Evolutionary conservation across 1,140 invertebrate genomes (phyloP).

Genomic region (Rhizoglyphus robini): DNA sequence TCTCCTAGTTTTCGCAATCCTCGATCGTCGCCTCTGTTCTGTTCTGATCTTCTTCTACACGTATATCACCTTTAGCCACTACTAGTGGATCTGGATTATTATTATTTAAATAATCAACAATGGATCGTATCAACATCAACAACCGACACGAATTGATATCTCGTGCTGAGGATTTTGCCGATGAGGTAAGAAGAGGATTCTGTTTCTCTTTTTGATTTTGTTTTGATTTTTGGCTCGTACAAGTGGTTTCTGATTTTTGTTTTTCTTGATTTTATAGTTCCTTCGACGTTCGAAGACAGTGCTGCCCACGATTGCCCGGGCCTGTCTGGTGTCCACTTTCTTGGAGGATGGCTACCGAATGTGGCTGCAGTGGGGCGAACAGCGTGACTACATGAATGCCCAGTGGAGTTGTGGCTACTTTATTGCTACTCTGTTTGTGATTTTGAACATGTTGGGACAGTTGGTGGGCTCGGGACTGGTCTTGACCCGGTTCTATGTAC

Average conservation of each 20-base stretch:
- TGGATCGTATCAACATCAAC: slow-evolving; percentile 20
- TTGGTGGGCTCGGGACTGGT: slow-evolving; percentile 91
- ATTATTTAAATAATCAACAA: background rate
- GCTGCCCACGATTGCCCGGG: slow-evolving; percentile 80
- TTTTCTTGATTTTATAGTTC: slow-evolving; percentile 46
- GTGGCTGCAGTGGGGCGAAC: slow-evolving; percentile 98
- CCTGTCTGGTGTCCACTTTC: slow-evolving; percentile 98
- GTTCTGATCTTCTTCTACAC: too few relatives aligned
- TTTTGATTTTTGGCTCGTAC: background rate
- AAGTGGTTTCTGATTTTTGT: background rate
- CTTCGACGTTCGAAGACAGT: slow-evolving; percentile 81
- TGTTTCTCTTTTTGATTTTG: slow-evolving; percentile 23
- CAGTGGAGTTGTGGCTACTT: slow-evolving; percentile 95
- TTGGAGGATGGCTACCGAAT: slow-evolving; percentile 97
- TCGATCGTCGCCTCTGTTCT: too few relatives aligned
- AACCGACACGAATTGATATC: slow-evolving; percentile 75
- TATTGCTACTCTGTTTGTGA: slow-evolving; percentile 75
- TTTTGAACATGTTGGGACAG: slow-evolving; percentile 89
- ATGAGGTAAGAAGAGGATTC: slow-evolving; percentile 77
- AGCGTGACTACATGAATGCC: slow-evolving; percentile 93
- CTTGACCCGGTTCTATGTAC: slow-evolving; percentile 76
- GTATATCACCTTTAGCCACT: background rate
- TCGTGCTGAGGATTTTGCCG: slow-evolving; percentile 81
- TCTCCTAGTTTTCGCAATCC: background rate
- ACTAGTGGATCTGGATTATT: background rate